Evolutionary conservation across 2,113 vertebrate genomes (phyloP).

Genomic region (Melanostigma gelatinosum): DNA sequence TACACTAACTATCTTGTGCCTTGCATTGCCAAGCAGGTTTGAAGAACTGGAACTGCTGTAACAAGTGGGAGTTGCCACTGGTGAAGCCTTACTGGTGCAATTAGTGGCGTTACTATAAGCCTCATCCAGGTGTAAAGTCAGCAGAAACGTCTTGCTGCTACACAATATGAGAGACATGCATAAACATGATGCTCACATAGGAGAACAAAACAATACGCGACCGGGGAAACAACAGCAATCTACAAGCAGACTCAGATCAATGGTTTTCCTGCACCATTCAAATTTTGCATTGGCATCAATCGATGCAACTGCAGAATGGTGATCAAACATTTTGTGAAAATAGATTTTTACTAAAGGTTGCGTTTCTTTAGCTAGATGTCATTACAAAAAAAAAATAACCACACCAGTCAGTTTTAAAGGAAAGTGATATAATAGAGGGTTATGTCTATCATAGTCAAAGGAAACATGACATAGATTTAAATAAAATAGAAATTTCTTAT

Average conservation of each 20-base stretch:
- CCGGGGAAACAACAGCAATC: slow-evolving; percentile 19
- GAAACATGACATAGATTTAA: neutral
- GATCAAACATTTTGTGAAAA: neutral
- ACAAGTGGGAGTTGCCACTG: slow-evolving; percentile 43
- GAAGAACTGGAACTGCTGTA: slow-evolving; percentile 58
- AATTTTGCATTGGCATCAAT: neutral
- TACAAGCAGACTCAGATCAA: slow-evolving; percentile 7
- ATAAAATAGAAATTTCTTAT: too few relatives aligned
- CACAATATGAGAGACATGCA: slow-evolving; percentile 52
- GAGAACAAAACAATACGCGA: neutral
- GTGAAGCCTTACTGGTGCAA: slow-evolving; percentile 35
- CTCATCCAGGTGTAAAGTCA: slow-evolving; percentile 62
- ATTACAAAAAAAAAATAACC: neutral
- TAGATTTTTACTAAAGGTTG: neutral
- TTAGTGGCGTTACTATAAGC: slow-evolving; percentile 59
- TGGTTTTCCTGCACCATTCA: neutral
- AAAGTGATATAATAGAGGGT: neutral
- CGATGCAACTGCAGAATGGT: neutral
- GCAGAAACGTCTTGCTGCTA: slow-evolving; percentile 64
- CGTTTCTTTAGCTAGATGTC: neutral
- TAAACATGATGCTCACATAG: slow-evolving; percentile 58
- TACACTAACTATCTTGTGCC: slow-evolving; percentile 33
- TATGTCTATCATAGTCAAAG: neutral
- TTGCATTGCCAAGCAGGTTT: slow-evolving; percentile 67
- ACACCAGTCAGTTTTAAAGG: neutral